Evolutionary conservation across 2,113 vertebrate species (phyloP).

Genomic region (Passer montanus): DNA sequence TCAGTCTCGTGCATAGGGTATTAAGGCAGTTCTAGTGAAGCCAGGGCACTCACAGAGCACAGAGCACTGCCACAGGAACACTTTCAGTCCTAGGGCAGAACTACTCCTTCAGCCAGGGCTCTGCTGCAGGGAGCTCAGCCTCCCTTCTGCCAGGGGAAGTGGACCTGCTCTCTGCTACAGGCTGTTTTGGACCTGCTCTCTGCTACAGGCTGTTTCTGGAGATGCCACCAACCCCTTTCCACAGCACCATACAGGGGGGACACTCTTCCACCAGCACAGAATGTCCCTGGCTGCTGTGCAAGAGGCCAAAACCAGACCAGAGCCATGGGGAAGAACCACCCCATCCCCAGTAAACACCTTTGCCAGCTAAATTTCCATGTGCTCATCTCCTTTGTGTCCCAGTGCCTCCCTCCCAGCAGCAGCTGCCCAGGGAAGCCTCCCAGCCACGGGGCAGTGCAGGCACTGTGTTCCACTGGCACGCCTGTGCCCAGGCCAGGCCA

Average conservation of each 20-base stretch:
- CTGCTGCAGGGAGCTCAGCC: background rate
- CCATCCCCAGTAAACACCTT: rapidly evolving
- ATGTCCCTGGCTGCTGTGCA: background rate
- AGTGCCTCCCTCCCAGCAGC: background rate
- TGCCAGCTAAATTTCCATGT: background rate
- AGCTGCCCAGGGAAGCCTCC: conserved; percentile 28
- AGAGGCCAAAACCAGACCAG: background rate
- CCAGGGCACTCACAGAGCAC: background rate
- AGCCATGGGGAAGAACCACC: background rate
- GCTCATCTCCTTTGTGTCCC: background rate
- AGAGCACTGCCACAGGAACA: background rate
- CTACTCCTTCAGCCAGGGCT: background rate
- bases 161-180: rapidly evolving
- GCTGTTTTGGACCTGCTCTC: rapidly evolving
- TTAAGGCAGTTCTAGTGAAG: background rate
- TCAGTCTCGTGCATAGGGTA: rapidly evolving
- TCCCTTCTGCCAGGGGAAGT: background rate
- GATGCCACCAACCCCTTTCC: rapidly evolving
- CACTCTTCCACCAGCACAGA: background rate
- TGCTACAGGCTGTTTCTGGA: background rate
- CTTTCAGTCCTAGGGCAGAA: background rate
- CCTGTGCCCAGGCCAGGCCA: background rate
- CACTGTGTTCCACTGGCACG: background rate
- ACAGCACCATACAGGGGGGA: rapidly evolving
- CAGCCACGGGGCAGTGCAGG: background rate